phyloP scores from a whole-genome alignment of 2,797 vertebrate species.

The Microctenopoma lineatum region DNA sequence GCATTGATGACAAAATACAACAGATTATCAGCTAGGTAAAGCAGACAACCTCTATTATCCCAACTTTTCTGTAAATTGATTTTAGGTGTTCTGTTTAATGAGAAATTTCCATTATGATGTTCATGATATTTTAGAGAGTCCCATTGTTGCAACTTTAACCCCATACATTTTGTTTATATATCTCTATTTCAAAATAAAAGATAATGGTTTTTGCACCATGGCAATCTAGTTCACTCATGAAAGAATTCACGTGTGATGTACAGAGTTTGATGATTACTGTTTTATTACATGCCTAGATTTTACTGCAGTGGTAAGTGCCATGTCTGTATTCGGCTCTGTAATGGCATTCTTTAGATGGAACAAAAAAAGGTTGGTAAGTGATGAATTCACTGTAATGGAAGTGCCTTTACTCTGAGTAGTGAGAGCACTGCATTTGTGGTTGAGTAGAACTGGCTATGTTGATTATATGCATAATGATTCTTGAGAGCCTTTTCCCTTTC shows the following conservation, averaged over 20 bases:
- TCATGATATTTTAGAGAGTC: too few species aligned
- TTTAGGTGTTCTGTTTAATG: too few species aligned
- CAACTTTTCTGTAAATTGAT: too few species aligned
- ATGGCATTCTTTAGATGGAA: slow-evolving; percentile 3
- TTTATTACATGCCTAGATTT: slow-evolving; percentile 1
- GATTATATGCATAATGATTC: slow-evolving; percentile 8
- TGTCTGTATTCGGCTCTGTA: background rate
- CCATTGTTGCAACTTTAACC: too few species aligned
- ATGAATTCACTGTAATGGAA: background rate
- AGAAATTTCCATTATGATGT: too few species aligned
- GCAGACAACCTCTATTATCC: too few species aligned
- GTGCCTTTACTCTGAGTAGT: slow-evolving; percentile 9
- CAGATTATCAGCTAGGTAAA: too few species aligned
- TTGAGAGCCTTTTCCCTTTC: slow-evolving; percentile 28
- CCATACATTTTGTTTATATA: too few species aligned
- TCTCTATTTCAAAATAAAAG: too few species aligned
- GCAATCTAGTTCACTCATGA: background rate
- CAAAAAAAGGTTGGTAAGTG: background rate
- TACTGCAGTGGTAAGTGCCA: background rate
- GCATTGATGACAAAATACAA: too few species aligned
- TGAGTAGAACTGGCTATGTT: slow-evolving; percentile 1
- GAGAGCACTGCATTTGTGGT: background rate
- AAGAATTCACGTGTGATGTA: background rate
- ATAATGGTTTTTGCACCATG: too few species aligned
- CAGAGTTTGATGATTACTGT: background rate